Conservation (phyloP, 1,140 invertebrate species). For the Samia ricini region DNA sequence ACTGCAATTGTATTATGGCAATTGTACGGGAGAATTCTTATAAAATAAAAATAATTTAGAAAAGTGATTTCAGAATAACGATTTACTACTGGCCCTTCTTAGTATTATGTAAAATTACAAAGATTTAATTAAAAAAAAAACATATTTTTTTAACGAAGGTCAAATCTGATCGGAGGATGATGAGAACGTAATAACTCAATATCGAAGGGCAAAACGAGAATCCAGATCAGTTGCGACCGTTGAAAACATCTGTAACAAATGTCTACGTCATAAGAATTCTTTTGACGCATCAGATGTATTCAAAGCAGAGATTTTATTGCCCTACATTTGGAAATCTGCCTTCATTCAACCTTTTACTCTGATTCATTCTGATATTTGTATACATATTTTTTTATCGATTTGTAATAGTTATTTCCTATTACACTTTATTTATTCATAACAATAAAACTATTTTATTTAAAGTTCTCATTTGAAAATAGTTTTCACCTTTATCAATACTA, state of each 20-base stretch:
- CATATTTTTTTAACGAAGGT: background rate
- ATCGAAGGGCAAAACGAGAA: constrained; percentile 26
- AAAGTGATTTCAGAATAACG: no score
- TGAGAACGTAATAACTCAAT: constrained; percentile 27
- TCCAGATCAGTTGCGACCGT: constrained; percentile 44
- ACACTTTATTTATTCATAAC: no score
- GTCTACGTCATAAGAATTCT: constrained; percentile 45
- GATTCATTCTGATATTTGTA: background rate
- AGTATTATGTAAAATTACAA: background rate
- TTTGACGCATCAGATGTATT: constrained; percentile 21
- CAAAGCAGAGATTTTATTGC: constrained; percentile 10
- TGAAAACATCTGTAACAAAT: constrained; percentile 43
- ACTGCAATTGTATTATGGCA: no score
- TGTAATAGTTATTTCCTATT: no score
- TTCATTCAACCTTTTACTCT: background rate
- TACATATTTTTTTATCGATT: no score
- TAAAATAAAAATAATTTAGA: no score
- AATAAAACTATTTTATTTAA: no score
- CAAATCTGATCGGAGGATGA: background rate
- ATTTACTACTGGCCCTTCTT: no score
- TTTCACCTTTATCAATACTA: no score
- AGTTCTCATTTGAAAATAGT: no score
- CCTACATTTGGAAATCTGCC: background rate
- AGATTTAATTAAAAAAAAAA: background rate
- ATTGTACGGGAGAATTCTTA: no score